Evolutionary conservation across 2,888 invertebrate genomes (phyloP).

Genomic region (Pterostichus niger): DNA sequence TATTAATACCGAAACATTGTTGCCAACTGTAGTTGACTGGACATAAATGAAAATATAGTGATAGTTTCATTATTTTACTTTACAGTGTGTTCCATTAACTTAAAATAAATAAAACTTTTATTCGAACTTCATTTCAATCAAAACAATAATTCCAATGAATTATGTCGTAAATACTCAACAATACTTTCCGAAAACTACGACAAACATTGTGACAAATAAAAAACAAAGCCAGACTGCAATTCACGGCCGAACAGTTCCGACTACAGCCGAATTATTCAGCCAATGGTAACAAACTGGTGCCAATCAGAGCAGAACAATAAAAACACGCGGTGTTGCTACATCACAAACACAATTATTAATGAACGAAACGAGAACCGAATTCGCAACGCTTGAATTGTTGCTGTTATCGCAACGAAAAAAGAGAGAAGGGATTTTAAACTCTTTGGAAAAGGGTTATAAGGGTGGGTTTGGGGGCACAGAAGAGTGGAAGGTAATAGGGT

Average conservation of each 20-base stretch:
- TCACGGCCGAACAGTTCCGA: slow-evolving; percentile 28
- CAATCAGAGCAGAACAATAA: slow-evolving; percentile 53
- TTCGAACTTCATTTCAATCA: neutral
- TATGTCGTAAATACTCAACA: neutral
- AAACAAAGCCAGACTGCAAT: slow-evolving; percentile 27
- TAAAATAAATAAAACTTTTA: neutral
- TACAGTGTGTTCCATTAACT: no score
- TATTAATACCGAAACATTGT: no score
- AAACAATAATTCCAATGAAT: slow-evolving; percentile 10
- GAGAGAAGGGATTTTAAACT: slow-evolving; percentile 1
- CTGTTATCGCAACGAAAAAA: neutral
- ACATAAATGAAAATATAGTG: no score
- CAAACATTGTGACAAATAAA: slow-evolving; percentile 6
- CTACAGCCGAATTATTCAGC: slow-evolving; percentile 39
- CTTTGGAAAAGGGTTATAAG: slow-evolving; percentile 16
- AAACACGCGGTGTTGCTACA: slow-evolving; percentile 23
- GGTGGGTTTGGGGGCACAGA: neutral
- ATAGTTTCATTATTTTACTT: no score
- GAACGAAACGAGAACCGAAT: slow-evolving; percentile 48
- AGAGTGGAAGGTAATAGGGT: neutral
- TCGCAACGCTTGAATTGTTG: slow-evolving; percentile 31
- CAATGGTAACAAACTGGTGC: slow-evolving; percentile 50
- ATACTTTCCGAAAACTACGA: slow-evolving; percentile 1
- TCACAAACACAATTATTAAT: slow-evolving; percentile 54
- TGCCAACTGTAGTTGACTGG: no score